Base-by-base conservation (phyloP, 2,113 vertebrate genomes). In the Parus major region DNA sequence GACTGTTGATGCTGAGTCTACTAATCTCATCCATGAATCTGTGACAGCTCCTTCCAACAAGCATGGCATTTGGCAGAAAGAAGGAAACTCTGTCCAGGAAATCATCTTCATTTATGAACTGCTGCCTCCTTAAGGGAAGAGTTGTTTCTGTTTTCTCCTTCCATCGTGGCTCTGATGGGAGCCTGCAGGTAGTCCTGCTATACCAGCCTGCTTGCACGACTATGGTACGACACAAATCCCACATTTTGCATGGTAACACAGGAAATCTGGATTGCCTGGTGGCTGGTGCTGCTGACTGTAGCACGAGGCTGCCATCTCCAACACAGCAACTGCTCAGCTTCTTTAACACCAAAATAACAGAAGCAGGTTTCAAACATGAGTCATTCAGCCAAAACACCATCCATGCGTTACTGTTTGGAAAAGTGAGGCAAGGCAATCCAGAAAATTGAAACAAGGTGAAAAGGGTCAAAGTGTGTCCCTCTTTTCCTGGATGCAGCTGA, bases 21-120 rank as follows among this genome's bases (percentile, higher is more conserved):
- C 35, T 46, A 41, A 46, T 65, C 19, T 79, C 41, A 72, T 52
- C 75, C 42, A 49, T 0, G 0, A 61, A 35, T 47, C 59, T 20
- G 13, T 35, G 25, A 35, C 39, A 50, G 69, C 20, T 80, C 28
- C 33, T 95, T 55, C 59, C 11, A 83, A 25, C 14, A 17, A 53
- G 25, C 1, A 0, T 46, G 39, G 19, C 12, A 46, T 72, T 83
- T 73, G 27, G 16, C 61, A 36, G 35, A 59, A 42, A 76, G 28
- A 39, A 84, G 18, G 12, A 55, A 46, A 56, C 0, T 0, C 1
- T 0, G 31, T 22, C 46, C 41, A 50, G 64, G 47, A 88, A 76
- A 66, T 13, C 14, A 59, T 20, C 22, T 63, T 88, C 2, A 2
- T 46, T 93, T 76, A 60, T 25, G 8, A 91, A 57, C 24, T 68